Percentiles rank a stretch among this genome's conserved stretches.
Conservation (phyloP, 92 coral and sea anemone genomes). For the Zoanthus solanderi region DNA sequence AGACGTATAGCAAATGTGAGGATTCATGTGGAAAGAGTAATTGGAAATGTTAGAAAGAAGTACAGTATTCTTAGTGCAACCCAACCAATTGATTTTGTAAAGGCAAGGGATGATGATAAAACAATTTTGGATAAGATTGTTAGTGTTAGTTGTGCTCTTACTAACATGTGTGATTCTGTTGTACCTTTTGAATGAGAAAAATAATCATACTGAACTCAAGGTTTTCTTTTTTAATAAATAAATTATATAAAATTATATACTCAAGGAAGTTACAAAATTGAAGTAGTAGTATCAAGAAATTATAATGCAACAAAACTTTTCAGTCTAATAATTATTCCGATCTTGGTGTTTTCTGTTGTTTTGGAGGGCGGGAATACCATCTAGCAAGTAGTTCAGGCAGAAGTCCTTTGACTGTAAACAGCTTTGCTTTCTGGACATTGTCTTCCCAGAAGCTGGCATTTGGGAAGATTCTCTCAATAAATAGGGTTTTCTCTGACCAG, state of each 20-base stretch:
- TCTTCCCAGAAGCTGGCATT: constrained; percentile 56
- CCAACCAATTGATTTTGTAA: constrained; percentile 67
- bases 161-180: constrained; percentile 71
- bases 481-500: constrained; percentile 60
- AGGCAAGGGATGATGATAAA: constrained; percentile 55
- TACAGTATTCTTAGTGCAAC: constrained; percentile 60
- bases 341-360: constrained; percentile 35
- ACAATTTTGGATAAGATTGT: constrained; percentile 74
- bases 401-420: constrained; percentile 55
- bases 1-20: constrained; percentile 70
- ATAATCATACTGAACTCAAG: constrained; percentile 12
- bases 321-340: constrained; percentile 36
- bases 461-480: constrained; percentile 58
- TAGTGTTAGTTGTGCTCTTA: constrained; percentile 67
- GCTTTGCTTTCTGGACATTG: constrained; percentile 56
- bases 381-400: constrained; percentile 62
- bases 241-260: constrained; percentile 24
- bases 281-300: constrained; percentile 15
- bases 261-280: constrained; percentile 22
- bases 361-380: constrained; percentile 62
- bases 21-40: constrained; percentile 69
- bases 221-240: constrained; percentile 15
- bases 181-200: constrained; percentile 65
- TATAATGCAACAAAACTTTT: constrained; percentile 34
- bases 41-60: constrained; percentile 68